Percentiles rank a stretch among this genome's conserved stretches.
Evolutionary conservation across 2,797 vertebrate genomes (phyloP).

Genomic region (Labeo calbasu): DNA sequence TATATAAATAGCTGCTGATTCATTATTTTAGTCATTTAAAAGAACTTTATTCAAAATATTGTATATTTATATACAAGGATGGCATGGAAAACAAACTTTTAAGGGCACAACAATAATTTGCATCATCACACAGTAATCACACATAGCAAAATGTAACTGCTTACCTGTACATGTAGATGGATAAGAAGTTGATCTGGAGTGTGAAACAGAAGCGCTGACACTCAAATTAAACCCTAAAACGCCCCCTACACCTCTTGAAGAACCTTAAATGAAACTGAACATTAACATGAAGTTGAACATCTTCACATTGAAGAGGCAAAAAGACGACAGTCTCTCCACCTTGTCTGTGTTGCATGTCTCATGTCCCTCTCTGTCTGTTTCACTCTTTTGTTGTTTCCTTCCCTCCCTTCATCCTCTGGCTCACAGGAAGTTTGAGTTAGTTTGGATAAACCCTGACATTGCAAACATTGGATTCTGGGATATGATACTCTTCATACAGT

Average conservation of each 20-base stretch:
- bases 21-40: neutral
- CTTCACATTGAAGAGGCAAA: slow-evolving; percentile 3
- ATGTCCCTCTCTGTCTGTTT: slow-evolving; percentile 51
- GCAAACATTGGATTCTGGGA: slow-evolving; percentile 36
- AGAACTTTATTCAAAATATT: neutral
- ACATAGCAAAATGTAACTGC: neutral
- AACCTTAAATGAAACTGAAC: neutral
- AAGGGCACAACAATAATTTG: neutral
- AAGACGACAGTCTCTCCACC: slow-evolving; percentile 12
- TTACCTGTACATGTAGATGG: slow-evolving; percentile 34
- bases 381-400: slow-evolving; percentile 59
- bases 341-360: slow-evolving; percentile 40
- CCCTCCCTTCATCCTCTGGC: slow-evolving; percentile 59
- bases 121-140: neutral
- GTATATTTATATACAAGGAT: too few species aligned
- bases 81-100: neutral
- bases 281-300: slow-evolving; percentile 4
- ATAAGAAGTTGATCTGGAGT: neutral
- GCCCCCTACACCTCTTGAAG: neutral
- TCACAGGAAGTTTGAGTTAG: slow-evolving; percentile 71
- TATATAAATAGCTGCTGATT: neutral
- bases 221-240: neutral
- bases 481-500: neutral
- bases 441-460: slow-evolving; percentile 66
- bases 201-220: slow-evolving; percentile 5